phyloP scores from a whole-genome alignment of 2,888 invertebrate species.

The Lutraria lutraria region DNA sequence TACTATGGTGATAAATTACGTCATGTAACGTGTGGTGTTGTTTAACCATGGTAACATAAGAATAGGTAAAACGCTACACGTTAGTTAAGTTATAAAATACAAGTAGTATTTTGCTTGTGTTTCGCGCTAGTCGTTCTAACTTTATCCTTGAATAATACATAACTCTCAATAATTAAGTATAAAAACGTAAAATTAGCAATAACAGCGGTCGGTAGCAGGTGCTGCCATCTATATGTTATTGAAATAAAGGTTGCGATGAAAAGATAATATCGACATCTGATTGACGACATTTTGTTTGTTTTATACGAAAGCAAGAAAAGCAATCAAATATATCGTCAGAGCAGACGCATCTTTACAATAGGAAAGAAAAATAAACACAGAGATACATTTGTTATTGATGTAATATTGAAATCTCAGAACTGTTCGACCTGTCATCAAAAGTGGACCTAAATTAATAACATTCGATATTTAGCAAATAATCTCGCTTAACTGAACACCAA shows the following conservation, averaged over 20 bases:
- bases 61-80: no score
- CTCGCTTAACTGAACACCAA: no score
- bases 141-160: no score
- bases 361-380: not conserved
- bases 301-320: not conserved
- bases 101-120: no score
- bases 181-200: not conserved
- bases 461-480: not conserved
- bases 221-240: not conserved
- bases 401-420: not conserved
- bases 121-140: no score
- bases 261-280: not conserved
- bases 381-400: not conserved
- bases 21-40: no score
- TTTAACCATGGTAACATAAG: no score
- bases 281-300: not conserved
- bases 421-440: not conserved
- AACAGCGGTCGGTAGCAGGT: not conserved
- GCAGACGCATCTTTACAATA: not conserved
- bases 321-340: not conserved
- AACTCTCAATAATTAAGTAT: no score
- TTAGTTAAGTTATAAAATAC: no score
- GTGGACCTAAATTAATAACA: not conserved
- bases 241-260: not conserved
- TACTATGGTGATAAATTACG: no score